Evolutionary conservation across 1,140 invertebrate species (phyloP).

Genomic region (Drosophila repleta): DNA sequence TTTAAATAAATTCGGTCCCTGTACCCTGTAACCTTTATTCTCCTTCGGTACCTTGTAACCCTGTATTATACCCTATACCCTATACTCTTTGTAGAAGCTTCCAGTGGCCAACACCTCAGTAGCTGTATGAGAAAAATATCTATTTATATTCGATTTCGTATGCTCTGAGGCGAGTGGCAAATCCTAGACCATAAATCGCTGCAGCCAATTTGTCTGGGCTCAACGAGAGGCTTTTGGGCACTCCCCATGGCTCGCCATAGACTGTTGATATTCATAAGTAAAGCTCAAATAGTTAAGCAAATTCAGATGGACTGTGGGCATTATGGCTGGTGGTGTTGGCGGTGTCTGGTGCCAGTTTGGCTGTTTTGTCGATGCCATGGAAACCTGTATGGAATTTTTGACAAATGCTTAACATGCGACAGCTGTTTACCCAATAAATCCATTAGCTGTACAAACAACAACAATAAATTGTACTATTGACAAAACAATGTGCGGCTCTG

Average conservation of each 20-base stretch:
- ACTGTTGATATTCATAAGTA: slow-evolving; percentile 3
- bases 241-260: neutral
- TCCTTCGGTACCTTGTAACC: no score
- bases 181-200: slow-evolving; percentile 1
- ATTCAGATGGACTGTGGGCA: neutral
- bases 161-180: neutral
- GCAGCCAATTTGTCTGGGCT: slow-evolving; percentile 61
- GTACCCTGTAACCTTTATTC: no score
- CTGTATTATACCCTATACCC: no score
- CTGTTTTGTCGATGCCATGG: slow-evolving; percentile 11
- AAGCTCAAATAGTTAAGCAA: slow-evolving; percentile 45
- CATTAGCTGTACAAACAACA: slow-evolving; percentile 73
- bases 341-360: slow-evolving; percentile 27
- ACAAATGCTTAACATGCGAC: slow-evolving; percentile 76
- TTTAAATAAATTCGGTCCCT: no score
- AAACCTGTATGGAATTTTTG: slow-evolving; percentile 74
- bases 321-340: slow-evolving; percentile 5
- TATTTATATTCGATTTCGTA: no score
- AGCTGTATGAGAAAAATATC: no score
- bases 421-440: slow-evolving; percentile 80
- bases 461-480: slow-evolving; percentile 67
- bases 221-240: slow-evolving; percentile 13
- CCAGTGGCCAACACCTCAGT: no score
- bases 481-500: slow-evolving; percentile 46
- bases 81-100: no score